Percentiles rank a stretch among this genome's conserved stretches.
Conservation (phyloP, 1,140 invertebrate species). For the Orchestia grillus region DNA sequence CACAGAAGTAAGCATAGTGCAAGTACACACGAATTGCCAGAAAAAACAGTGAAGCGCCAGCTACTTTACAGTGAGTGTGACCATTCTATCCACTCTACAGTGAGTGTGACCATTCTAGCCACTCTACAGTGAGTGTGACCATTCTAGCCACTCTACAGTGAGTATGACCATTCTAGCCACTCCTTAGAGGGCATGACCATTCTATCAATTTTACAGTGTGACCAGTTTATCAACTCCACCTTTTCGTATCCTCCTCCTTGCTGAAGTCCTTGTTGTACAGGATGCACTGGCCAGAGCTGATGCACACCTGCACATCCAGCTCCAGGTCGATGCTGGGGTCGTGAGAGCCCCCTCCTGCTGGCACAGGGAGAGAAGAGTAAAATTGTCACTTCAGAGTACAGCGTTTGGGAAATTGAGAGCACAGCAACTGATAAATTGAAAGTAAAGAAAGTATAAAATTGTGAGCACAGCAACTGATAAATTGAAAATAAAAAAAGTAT, state of each 20-base stretch:
- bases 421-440: not conserved
- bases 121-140: too few species aligned
- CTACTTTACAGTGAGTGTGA: too few species aligned
- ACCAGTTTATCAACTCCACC: not conserved
- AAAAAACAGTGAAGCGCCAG: too few species aligned
- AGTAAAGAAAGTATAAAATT: not conserved
- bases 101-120: too few species aligned
- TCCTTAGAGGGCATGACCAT: too few species aligned
- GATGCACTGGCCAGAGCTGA: conserved; percentile 96
- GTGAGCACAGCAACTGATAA: too few species aligned
- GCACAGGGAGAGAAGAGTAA: not conserved
- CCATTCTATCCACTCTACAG: too few species aligned
- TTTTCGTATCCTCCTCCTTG: conserved; percentile 80
- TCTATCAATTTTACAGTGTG: too few species aligned
- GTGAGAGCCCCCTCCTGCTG: conserved; percentile 47
- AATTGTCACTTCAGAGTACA: not conserved
- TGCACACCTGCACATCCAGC: conserved; percentile 94
- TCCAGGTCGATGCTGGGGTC: conserved; percentile 97
- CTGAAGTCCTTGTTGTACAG: conserved; percentile 87
- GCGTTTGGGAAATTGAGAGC: not conserved
- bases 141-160: too few species aligned
- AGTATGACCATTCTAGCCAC: too few species aligned
- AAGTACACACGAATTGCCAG: too few species aligned
- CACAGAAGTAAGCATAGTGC: too few species aligned
- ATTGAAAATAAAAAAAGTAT: not conserved